Evolutionary conservation across 2,888 invertebrate species (phyloP), one percentile per base, ranked within the genome.

Genomic region (Rotaria magnacalcarata): DNA sequence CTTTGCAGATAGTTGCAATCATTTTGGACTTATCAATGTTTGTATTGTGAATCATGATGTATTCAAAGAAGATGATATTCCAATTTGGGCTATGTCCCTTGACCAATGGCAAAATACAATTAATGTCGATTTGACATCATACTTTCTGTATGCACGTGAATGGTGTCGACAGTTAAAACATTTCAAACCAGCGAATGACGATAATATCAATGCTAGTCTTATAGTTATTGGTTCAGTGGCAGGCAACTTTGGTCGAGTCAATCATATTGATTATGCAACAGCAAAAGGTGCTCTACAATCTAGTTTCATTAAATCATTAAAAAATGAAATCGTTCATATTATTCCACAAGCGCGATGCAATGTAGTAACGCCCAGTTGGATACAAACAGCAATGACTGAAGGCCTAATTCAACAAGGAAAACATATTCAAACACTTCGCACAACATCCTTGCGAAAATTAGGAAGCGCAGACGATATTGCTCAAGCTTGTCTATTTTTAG

Each of bases 181-280:
- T 21, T 24, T 47, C 6, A 47, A 80, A 80, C 6, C 41, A 47
- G 16, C 47, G 21, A 47, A 27, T 11, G 21, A 80, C 24, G 10
- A 16, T 2, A 43, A 47, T 1, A 47, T 80, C 3, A 80, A 47
- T 47, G 43, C 75, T 1, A 47, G 21, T 43, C 1, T 47, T 14
- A 47, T 80, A 0, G 24, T 43, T 0, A 80, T 80, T 47, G 47
- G 43, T 24, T 24, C 43, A 11, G 24, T 27, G 47, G 75, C 47
- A 24, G 47, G 47, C 2, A 47, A 80, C 34, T 80, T 80, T 47
- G 47, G 47, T 47, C 34, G 47, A 80, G 75, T 27, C 21, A 43
- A 80, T 47, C 75, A 80, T 47, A 43, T 80, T 8, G 75, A 80
- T 80, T 80, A 80, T 80, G 21, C 47, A 24, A 47, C 75, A 24